Evolutionary conservation across 2,888 invertebrate genomes (phyloP), one percentile per base, ranked within the genome.

Genomic region (Seira ritae): DNA sequence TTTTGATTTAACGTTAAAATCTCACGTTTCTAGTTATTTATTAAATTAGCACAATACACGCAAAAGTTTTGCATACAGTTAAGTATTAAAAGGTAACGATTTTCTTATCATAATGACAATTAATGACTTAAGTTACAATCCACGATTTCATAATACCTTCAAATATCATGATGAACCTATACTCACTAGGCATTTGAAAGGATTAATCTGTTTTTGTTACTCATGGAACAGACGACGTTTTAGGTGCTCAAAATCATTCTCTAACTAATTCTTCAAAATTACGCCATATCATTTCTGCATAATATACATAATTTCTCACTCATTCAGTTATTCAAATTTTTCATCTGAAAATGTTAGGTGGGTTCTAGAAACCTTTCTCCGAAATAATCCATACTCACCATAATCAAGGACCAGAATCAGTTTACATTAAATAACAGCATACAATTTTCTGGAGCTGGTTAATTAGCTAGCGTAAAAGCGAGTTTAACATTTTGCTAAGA

Each of bases 351-450:
- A 31, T 31, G 31, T 31, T 31, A 31, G 31, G 31, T 31, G 31
- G 31, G 31, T 31, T 31, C 31, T 31, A 31, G 8, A 31, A 4
- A 31, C 8, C 31, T 31, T n/a, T n/a, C n/a, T n/a, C n/a, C n/a
- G n/a, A n/a, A n/a, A 8, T 31, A 31, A 31, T 31, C 31, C 8
- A 12, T 8, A 55, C 17, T 55, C 3, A 8, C 12, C 6, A 15
- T 55, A 55, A 55, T 75, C 75, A 75, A 70, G 80, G 80, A 80
- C 80, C 80, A 80, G 80, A 80, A 74, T 80, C 62, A 74, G 80
- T 80, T 80, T 55, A 55, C 55, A 15, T 55, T 55, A 55, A 3
- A 55, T 12, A 3, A 55, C 3, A 55, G 55, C 55, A 55, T 55
- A 2, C 15, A 55, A 17, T 55, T 55, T n/a, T 55, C 6, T 55